Percentiles rank a stretch among this genome's conserved stretches.
These are phyloP conservation scores for Pocillopora damicornis DNA, from an alignment of 64 coral and sea anemone species.

Conservation along the genomic window DNA sequence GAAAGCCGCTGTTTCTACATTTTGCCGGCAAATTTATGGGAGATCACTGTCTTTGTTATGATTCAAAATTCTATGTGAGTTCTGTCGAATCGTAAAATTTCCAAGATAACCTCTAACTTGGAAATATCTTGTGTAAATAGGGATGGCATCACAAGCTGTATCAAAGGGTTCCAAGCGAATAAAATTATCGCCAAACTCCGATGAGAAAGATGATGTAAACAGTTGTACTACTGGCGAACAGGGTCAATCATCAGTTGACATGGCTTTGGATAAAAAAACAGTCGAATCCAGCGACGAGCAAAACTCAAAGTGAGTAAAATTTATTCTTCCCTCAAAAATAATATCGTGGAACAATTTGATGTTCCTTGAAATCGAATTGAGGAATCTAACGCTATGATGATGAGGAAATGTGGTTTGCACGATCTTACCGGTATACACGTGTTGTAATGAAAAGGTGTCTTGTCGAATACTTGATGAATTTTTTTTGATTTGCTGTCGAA, in stretches of 20 bases:
- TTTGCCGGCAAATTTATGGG: conserved; percentile 61
- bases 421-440: not conserved
- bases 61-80: conserved; percentile 50
- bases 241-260: not conserved
- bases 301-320: conserved; percentile 8
- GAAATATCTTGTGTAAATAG: conserved; percentile 5
- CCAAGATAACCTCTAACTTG: conserved; percentile 17
- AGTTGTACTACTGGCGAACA: not conserved
- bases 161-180: conserved; percentile 35
- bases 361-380: too few species aligned
- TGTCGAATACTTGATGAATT: not conserved
- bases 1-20: conserved; percentile 53
- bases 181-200: conserved; percentile 36
- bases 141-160: conserved; percentile 59
- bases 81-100: not conserved
- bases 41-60: conserved; percentile 52
- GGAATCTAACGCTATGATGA: too few species aligned
- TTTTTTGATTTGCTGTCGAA: not conserved
- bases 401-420: too few species aligned
- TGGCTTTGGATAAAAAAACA: conserved; percentile 13
- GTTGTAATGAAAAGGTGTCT: not conserved
- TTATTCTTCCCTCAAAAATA: not conserved
- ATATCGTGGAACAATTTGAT: too few species aligned
- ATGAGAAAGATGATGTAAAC: conserved; percentile 4
- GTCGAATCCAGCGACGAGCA: not conserved